A percentile compares a stretch with the other conserved stretches of the same genome.
phyloP scores from a whole-genome alignment of 2,888 invertebrate genomes.

The Poecilobothrus nobilitatus region DNA sequence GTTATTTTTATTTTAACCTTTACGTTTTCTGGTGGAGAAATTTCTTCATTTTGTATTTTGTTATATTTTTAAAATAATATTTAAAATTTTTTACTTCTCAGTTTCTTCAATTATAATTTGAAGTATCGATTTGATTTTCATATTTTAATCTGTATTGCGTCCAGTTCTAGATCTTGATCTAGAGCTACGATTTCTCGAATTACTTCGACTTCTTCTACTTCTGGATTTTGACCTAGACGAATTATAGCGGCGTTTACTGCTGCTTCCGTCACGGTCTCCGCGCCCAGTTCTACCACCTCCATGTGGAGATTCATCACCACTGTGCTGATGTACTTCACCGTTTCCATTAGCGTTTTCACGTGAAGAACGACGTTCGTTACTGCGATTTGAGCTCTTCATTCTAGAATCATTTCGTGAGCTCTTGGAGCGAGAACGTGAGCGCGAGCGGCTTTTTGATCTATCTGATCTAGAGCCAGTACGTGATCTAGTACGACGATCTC shows the following conservation, averaged over 20 bases:
- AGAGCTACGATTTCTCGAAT: not conserved
- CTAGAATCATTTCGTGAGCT: constrained; percentile 21
- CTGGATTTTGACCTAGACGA: constrained; percentile 15
- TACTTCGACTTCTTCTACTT: not conserved
- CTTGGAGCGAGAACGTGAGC: constrained; percentile 43
- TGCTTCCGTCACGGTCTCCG: constrained; percentile 17
- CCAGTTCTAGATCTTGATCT: constrained; percentile 4
- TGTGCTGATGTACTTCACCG: constrained; percentile 8
- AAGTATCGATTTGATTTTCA: not conserved
- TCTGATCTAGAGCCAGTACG: constrained; percentile 47
- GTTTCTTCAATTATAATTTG: not conserved
- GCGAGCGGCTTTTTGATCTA: constrained; percentile 24
- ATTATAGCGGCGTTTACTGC: constrained; percentile 18
- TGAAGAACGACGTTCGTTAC: constrained; percentile 13
- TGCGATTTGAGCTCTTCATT: constrained; percentile 13
- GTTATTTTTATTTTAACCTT: too few species aligned
- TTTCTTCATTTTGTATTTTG: not conserved
- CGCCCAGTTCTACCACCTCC: constrained; percentile 15
- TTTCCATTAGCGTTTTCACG: constrained; percentile 20
- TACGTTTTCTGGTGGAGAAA: not conserved
- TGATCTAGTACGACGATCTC: constrained; percentile 43
- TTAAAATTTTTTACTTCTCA: too few species aligned
- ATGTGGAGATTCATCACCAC: constrained; percentile 19
- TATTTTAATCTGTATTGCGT: constrained; percentile 11
- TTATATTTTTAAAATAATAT: not conserved